A percentile compares a stretch with the other conserved stretches of the same genome.
phyloP scores from a whole-genome alignment of 2,113 vertebrate species.

The Oenanthe oenanthe region DNA sequence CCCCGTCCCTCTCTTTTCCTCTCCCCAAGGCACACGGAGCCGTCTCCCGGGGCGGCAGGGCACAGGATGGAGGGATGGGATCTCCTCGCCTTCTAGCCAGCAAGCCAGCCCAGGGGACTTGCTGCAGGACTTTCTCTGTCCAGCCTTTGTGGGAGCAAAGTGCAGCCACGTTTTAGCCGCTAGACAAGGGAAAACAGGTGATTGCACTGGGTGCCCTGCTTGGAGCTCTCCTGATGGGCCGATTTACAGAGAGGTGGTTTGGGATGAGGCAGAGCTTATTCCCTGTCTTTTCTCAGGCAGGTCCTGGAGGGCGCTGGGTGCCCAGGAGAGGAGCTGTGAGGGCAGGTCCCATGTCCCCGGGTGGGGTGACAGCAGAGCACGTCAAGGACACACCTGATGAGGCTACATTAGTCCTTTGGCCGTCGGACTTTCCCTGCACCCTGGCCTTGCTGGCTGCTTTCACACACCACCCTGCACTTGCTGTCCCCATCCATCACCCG shows the following conservation, averaged over 20 bases:
- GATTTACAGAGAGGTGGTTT: background rate
- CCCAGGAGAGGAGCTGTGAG: background rate
- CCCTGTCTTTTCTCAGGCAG: background rate
- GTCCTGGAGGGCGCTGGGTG: background rate
- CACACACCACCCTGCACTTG: background rate
- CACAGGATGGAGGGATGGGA: background rate
- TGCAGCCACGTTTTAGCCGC: accelerated
- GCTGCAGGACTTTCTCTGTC: background rate
- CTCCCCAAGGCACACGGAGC: background rate
- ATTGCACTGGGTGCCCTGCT: background rate
- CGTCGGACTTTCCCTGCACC: background rate
- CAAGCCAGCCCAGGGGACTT: background rate
- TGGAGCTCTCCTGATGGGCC: background rate
- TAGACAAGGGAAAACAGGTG: background rate
- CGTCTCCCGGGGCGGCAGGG: background rate
- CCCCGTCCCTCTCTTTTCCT: background rate
- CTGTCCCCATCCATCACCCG: slow-evolving; percentile 1
- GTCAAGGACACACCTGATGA: background rate
- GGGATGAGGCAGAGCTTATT: background rate
- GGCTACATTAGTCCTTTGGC: background rate
- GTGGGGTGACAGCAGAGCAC: background rate
- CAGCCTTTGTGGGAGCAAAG: background rate
- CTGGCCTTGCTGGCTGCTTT: background rate
- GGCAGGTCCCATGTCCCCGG: background rate
- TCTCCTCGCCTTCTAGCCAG: accelerated